Evolutionary conservation across 2,888 invertebrate genomes (phyloP).

Genomic region (Subacronicta megacephala): DNA sequence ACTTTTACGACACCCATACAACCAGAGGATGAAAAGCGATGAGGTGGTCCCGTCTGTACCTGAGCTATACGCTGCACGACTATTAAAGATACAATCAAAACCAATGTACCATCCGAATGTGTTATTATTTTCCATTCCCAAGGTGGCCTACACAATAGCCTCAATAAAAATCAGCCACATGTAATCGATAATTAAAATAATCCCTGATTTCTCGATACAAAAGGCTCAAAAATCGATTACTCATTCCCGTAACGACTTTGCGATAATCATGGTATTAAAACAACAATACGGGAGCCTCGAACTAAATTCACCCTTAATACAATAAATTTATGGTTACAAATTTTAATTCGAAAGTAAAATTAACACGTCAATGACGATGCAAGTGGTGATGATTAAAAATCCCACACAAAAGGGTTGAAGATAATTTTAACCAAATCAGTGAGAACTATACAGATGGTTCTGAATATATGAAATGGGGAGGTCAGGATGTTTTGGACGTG

Average conservation of each 20-base stretch:
- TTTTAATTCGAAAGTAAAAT: conserved; percentile 37
- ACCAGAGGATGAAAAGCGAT: conserved; percentile 3
- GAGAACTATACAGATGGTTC: conserved; percentile 46
- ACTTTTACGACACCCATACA: background rate
- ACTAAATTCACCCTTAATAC: conserved; percentile 18
- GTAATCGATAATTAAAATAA: conserved; percentile 63
- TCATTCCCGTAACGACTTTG: conserved; percentile 60
- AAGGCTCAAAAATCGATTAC: conserved; percentile 64
- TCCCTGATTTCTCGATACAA: conserved; percentile 53
- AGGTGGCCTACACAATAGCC: conserved; percentile 17
- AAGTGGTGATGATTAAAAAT: conserved; percentile 70
- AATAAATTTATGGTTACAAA: conserved; percentile 13
- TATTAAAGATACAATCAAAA: conserved; percentile 31
- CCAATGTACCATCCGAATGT: conserved; percentile 47
- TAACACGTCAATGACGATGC: conserved; percentile 63
- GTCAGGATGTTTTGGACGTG: conserved; percentile 18
- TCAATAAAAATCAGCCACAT: conserved; percentile 36
- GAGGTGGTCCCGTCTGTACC: conserved; percentile 25
- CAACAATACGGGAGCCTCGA: conserved; percentile 21
- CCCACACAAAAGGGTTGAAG: conserved; percentile 60
- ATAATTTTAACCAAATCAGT: conserved; percentile 39
- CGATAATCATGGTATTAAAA: conserved; percentile 54
- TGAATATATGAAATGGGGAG: conserved; percentile 1
- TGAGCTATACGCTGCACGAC: conserved; percentile 12
- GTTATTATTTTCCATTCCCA: conserved; percentile 56